A percentile compares a stretch with the other conserved stretches of the same genome.
Conservation (phyloP, 2,113 vertebrate species). For the Phasianus colchicus region DNA sequence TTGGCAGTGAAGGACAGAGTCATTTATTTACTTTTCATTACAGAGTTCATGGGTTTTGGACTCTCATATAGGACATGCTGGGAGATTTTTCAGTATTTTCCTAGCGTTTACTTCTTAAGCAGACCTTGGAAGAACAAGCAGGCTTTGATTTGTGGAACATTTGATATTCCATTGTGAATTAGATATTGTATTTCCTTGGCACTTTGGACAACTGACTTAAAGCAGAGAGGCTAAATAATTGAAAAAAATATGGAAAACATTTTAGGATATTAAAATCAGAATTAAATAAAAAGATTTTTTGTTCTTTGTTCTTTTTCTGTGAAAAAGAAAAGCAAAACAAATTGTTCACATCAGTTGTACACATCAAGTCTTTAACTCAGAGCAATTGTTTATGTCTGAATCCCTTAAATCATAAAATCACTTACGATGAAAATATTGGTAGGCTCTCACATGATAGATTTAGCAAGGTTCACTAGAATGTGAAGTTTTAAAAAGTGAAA, state of each 20-base stretch:
- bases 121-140: neutral
- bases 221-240: neutral
- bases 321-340: neutral
- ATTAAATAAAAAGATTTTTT: neutral
- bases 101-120: neutral
- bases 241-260: neutral
- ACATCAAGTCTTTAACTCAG: neutral
- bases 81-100: conserved; percentile 30
- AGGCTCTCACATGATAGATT: neutral
- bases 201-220: neutral
- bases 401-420: neutral
- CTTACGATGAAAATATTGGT: neutral
- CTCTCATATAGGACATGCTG: neutral
- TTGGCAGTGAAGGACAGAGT: conserved; percentile 51
- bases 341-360: neutral
- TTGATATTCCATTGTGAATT: conserved; percentile 9
- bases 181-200: neutral
- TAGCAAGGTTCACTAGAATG: neutral
- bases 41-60: conserved; percentile 10
- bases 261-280: neutral
- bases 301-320: too few species aligned
- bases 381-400: neutral
- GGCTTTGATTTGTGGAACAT: conserved; percentile 35
- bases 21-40: conserved; percentile 56
- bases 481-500: neutral